phyloP scores from a whole-genome alignment of 2,797 vertebrate species.

The Orientallactaga sibirica region DNA sequence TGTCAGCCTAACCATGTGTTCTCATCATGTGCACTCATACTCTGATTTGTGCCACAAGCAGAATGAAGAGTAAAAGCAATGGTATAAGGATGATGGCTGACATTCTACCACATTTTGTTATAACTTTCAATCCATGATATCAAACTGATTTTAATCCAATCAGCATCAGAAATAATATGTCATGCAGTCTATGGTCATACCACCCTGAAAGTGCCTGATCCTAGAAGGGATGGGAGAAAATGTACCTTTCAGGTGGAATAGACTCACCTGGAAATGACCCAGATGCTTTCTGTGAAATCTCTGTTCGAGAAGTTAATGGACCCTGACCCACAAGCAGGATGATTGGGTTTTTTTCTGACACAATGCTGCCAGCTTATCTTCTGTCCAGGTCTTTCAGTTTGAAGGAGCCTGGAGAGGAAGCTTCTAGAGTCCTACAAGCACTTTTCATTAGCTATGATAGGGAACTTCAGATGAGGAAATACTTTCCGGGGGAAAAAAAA shows the following conservation, averaged over 20 bases:
- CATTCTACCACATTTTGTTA: background rate
- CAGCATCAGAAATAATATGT: too few relatives aligned
- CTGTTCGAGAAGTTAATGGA: background rate
- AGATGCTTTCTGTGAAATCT: background rate
- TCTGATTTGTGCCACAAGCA: background rate
- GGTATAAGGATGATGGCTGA: background rate
- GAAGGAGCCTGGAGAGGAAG: background rate
- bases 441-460: background rate
- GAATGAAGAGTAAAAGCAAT: slow-evolving; percentile 41
- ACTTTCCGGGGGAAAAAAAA: background rate
- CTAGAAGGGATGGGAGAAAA: too few relatives aligned
- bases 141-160: too few relatives aligned
- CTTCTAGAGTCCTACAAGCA: background rate
- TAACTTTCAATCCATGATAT: too few relatives aligned
- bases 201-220: too few relatives aligned
- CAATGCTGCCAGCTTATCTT: background rate
- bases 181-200: too few relatives aligned
- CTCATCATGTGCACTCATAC: background rate
- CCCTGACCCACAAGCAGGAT: too few relatives aligned
- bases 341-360: too few relatives aligned
- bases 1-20: too few relatives aligned
- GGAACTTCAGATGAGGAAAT: background rate
- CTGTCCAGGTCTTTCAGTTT: background rate
- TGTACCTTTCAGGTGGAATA: background rate
- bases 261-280: background rate